Percentiles rank a stretch among this genome's conserved stretches.
phyloP scores from a whole-genome alignment of 2,113 vertebrate species.

The Crotalus horridus region DNA sequence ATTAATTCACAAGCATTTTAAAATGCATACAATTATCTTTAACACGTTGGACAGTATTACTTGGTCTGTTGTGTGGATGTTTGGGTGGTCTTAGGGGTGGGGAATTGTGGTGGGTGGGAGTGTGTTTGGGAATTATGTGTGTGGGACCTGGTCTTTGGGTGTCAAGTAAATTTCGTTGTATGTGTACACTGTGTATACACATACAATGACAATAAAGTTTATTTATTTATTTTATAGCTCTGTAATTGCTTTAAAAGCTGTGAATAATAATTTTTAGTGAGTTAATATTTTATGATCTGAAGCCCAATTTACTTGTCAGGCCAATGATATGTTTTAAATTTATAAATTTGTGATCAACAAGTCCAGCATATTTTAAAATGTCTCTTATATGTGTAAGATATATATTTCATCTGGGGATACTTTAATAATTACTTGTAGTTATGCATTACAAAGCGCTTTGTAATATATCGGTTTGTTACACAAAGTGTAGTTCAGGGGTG shows the following conservation, averaged over 20 bases:
- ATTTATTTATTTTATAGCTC: too few species aligned
- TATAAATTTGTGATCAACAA: neutral
- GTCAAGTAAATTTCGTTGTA: too few species aligned
- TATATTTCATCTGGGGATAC: neutral
- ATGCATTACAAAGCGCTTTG: neutral
- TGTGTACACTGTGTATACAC: too few species aligned
- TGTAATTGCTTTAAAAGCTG: neutral
- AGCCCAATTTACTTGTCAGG: neutral
- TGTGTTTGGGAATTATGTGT: too few species aligned
- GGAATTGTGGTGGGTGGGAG: too few species aligned
- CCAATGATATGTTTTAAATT: neutral
- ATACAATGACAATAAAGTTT: too few species aligned
- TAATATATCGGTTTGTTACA: neutral
- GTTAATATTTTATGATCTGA: neutral
- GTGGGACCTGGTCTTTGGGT: too few species aligned
- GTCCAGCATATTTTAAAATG: neutral
- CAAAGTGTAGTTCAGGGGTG: neutral
- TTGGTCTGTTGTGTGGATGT: too few species aligned
- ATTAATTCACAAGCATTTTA: neutral
- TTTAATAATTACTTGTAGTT: constrained; percentile 10
- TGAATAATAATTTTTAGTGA: neutral
- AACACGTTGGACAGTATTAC: neutral
- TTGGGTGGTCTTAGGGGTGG: too few species aligned
- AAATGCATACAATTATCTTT: neutral
- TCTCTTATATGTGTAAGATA: neutral